These are phyloP conservation scores for Drosophila sturtevanti DNA, from an alignment of 1,140 invertebrate genomes.

Conservation along the genomic window DNA sequence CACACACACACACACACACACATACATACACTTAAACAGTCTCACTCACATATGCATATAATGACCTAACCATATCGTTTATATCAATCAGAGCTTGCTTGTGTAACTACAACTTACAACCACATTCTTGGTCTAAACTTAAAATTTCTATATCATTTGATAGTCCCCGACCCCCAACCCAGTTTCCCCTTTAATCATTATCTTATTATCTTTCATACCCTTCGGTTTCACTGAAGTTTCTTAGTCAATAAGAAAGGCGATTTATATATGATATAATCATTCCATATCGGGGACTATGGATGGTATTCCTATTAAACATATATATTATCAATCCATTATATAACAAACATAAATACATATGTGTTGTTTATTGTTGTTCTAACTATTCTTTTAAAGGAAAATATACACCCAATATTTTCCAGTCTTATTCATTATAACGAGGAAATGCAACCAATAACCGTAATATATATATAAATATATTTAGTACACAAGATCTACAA, in stretches of 20 bases:
- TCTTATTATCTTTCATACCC: neutral
- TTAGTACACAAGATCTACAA: too few relatives aligned
- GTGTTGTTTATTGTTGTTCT: neutral
- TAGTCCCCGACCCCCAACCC: neutral
- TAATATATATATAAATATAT: neutral
- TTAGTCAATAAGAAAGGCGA: too few relatives aligned
- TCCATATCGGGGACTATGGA: too few relatives aligned
- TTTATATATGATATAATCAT: too few relatives aligned
- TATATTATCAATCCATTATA: too few relatives aligned
- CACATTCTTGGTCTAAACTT: neutral
- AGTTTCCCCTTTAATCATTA: neutral
- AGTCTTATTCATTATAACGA: neutral
- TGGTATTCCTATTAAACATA: too few relatives aligned
- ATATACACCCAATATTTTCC: neutral
- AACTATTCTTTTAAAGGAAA: neutral
- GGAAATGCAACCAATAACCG: neutral
- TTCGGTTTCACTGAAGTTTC: too few relatives aligned
- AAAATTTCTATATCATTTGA: neutral
- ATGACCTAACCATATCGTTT: slow-evolving; percentile 34
- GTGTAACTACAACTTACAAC: neutral
- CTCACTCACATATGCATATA: slow-evolving; percentile 9
- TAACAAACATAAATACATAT: too few relatives aligned
- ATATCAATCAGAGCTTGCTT: slow-evolving; percentile 1
- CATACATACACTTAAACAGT: slow-evolving; percentile 17
- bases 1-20: slow-evolving; percentile 23